Conservation (phyloP, 2,797 vertebrate genomes). For the Gymnoscopelus braueri region DNA sequence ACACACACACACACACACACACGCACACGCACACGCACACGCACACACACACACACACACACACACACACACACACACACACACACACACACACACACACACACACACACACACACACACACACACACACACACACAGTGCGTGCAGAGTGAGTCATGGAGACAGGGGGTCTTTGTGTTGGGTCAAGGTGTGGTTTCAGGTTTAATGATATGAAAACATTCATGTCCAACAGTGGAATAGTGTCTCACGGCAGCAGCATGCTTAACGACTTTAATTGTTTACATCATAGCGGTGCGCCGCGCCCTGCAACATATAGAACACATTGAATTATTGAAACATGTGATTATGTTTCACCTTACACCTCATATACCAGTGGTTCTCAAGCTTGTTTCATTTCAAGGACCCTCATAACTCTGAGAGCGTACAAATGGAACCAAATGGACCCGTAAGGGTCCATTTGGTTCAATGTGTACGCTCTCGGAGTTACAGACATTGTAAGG, state of each 20-base stretch:
- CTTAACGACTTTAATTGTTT: constrained; percentile 1
- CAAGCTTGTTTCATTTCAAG: background rate
- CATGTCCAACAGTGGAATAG: constrained; percentile 33
- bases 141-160: background rate
- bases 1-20: background rate
- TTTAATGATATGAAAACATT: constrained; percentile 53
- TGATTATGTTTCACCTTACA: background rate
- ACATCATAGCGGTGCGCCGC: background rate
- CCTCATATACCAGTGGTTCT: no score
- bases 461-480: no score
- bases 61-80: background rate
- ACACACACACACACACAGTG: constrained; percentile 1
- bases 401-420: background rate
- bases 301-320: background rate
- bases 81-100: background rate
- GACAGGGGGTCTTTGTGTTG: constrained; percentile 68
- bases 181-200: constrained; percentile 48
- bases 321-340: background rate
- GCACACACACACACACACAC: background rate
- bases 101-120: background rate
- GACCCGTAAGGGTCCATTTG: no score
- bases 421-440: no score
- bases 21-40: background rate
- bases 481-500: no score
- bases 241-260: constrained; percentile 15